These are phyloP conservation scores for Petrocephalus zakoni DNA, from an alignment of 2,113 vertebrate species.

Conservation along the genomic window DNA sequence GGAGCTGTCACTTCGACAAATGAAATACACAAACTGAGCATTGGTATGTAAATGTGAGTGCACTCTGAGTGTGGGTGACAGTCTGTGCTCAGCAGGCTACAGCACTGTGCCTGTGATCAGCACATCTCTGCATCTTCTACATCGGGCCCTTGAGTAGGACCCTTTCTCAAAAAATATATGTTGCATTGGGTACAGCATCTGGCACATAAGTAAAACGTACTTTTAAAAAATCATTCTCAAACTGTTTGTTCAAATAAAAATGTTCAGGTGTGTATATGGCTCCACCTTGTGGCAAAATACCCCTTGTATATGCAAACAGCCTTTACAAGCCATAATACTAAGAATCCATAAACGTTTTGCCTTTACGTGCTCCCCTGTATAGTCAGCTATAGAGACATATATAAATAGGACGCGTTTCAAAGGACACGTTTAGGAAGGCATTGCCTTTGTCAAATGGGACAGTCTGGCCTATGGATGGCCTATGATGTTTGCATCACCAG, in stretches of 20 bases:
- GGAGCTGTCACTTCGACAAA: slow-evolving; percentile 42
- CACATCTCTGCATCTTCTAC: not conserved
- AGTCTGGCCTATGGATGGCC: not conserved
- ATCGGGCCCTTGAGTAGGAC: not conserved
- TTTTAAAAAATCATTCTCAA: not conserved
- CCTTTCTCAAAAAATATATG: not conserved
- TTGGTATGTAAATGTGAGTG: slow-evolving; percentile 42
- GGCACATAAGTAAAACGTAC: not conserved
- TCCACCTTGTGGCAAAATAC: slow-evolving; percentile 16
- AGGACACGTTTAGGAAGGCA: not conserved
- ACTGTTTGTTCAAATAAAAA: not conserved
- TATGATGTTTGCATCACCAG: not conserved
- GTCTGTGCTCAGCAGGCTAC: not conserved
- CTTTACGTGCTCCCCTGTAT: not conserved
- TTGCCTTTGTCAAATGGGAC: not conserved
- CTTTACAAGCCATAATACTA: not conserved
- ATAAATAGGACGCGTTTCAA: not conserved
- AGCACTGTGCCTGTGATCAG: not conserved
- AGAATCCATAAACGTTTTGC: not conserved
- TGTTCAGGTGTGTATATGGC: not conserved
- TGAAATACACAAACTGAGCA: slow-evolving; percentile 63
- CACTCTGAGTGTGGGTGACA: not conserved
- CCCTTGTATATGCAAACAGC: not conserved
- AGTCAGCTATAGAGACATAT: not conserved
- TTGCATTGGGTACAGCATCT: not conserved